phyloP scores from a whole-genome alignment of 1,140 invertebrate genomes.

The Drosophila simulans region DNA sequence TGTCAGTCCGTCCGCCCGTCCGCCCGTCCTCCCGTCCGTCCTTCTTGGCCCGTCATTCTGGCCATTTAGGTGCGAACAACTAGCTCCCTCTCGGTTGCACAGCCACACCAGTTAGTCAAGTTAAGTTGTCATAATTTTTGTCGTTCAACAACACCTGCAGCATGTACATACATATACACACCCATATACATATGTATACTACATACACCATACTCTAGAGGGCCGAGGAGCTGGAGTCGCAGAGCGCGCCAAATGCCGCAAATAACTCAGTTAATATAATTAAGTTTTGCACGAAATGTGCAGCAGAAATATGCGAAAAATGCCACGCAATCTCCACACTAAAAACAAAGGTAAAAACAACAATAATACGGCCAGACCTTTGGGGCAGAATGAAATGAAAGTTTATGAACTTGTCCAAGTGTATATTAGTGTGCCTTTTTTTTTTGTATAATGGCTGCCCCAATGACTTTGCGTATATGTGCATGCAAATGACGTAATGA shows the following conservation, averaged over 20 bases:
- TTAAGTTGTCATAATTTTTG: conserved; percentile 83
- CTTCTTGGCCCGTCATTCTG: conserved; percentile 40
- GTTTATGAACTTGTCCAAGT: conserved; percentile 72
- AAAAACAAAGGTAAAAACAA: conserved; percentile 10
- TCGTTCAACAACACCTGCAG: conserved; percentile 65
- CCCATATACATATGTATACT: neutral
- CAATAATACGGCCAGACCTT: conserved; percentile 18
- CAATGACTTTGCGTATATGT: conserved; percentile 30
- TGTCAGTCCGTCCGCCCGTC: neutral
- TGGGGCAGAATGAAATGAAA: conserved; percentile 51
- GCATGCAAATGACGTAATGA: conserved; percentile 67
- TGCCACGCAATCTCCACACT: conserved; percentile 74
- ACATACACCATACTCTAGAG: conserved; percentile 28
- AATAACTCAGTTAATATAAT: conserved; percentile 84
- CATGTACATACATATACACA: conserved; percentile 5
- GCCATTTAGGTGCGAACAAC: conserved; percentile 66
- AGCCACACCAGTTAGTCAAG: conserved; percentile 74
- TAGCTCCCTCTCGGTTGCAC: conserved; percentile 29
- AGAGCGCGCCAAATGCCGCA: conserved; percentile 80
- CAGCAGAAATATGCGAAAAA: conserved; percentile 78
- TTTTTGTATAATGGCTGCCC: conserved; percentile 20
- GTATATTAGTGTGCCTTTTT: conserved; percentile 43
- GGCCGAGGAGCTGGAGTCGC: conserved; percentile 44
- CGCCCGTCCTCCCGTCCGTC: too few relatives aligned
- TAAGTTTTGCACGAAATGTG: conserved; percentile 83